These are phyloP conservation scores for Paradoxurus hermaphroditus DNA, from an alignment of 2,113 vertebrate genomes.

Conservation along the genomic window DNA sequence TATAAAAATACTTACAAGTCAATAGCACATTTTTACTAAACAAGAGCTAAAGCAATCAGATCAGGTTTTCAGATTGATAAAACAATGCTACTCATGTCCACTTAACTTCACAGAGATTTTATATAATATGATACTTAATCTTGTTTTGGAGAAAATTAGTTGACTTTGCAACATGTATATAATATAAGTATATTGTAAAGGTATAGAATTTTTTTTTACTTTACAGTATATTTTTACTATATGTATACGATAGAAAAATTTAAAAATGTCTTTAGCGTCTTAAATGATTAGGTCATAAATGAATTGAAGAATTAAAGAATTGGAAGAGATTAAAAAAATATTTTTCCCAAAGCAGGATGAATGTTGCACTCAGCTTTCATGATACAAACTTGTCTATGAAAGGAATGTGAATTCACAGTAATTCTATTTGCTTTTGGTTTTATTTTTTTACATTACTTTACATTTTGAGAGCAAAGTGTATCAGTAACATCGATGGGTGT, in stretches of 20 bases:
- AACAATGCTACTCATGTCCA: not conserved
- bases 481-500: not conserved
- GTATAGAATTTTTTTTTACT: not conserved
- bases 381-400: not conserved
- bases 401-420: not conserved
- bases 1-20: not conserved
- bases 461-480: constrained; percentile 21
- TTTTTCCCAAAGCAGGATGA: not conserved
- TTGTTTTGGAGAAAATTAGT: not conserved
- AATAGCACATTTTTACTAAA: constrained; percentile 4
- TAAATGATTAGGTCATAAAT: not conserved
- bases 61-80: not conserved
- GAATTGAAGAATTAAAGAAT: not conserved
- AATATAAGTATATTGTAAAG: not conserved
- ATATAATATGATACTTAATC: not conserved
- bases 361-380: not conserved
- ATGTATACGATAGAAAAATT: not conserved
- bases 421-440: not conserved
- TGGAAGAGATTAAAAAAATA: not conserved
- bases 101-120: constrained; percentile 31
- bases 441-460: not conserved
- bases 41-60: constrained; percentile 17
- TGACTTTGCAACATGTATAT: not conserved
- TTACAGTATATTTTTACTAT: not conserved
- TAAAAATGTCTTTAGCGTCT: not conserved